Base-by-base conservation (phyloP, 2,797 vertebrate species). In the Simalia tracyae region DNA sequence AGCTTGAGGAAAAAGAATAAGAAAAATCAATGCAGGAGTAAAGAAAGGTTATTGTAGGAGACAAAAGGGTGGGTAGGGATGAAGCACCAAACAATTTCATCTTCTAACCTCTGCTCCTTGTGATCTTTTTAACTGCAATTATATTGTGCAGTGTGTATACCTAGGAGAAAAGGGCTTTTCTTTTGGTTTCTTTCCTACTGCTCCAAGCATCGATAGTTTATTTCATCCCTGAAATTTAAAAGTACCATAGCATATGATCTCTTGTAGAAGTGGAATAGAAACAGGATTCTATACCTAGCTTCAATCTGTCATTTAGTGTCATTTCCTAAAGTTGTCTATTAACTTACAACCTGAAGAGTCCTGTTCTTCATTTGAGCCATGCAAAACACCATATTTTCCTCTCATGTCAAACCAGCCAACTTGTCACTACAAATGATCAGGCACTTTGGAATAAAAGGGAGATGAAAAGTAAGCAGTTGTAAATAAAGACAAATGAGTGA, bases 51-150 rank as follows among this genome's bases (percentile, higher is more conserved):
- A 91, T 68, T 89, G 68, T 60, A 59, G 24, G 76, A 60, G 22
- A 46, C 63, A 60, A 91, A 36, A 56, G 42, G 4, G 19, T 81
- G 50, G 50, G 50, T 46, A 57, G 31, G 84, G 15, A 31, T 91
- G 66, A 66, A 56, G 56, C 50, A 57, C 36, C 64, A 60, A 54
- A 84, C 81, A 36, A 72, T 89, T 89, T 89, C 88, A 57, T 93
- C 54, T 72, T 72, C 54, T 86, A 85, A 86, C 56, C 76, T 89
- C 42, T 91, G 36, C 63, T 26, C 56, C 19, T 59, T 54, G 7
- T 86, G 76, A 36, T 60, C 50, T 87, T 84, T 90, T 91, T 50
- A 92, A 92, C 54, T 66, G n/a, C 61, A 91, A 92, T 64, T 89
- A 89, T 50, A 91, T 50, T 84, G 36, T 90, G 86, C 88, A 86